Percentiles rank a stretch among this genome's conserved stretches.
Conservation (phyloP, 2,888 invertebrate species). For the Laothoe populi region DNA sequence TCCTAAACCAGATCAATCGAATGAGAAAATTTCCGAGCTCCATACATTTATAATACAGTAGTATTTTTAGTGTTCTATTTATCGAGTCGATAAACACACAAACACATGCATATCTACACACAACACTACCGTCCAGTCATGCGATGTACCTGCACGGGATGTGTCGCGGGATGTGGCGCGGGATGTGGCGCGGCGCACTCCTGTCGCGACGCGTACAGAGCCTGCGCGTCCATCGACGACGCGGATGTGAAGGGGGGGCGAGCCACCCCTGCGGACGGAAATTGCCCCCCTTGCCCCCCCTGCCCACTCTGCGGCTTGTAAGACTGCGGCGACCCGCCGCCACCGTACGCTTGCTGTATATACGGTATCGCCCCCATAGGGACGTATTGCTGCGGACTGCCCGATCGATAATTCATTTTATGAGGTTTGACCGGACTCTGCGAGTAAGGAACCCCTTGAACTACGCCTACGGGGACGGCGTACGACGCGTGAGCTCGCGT, state of each 20-base stretch:
- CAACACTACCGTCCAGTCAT: constrained; percentile 33
- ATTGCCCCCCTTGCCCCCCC: constrained; percentile 43
- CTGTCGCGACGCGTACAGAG: constrained; percentile 58
- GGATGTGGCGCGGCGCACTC: constrained; percentile 57
- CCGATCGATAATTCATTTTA: constrained; percentile 52
- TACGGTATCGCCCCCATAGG: constrained; percentile 58
- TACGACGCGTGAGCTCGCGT: constrained; percentile 65
- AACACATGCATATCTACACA: constrained; percentile 46
- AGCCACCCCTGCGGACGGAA: constrained; percentile 46
- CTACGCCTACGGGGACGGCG: constrained; percentile 64
- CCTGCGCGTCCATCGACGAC: constrained; percentile 53
- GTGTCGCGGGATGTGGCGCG: constrained; percentile 44
- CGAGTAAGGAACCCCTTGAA: constrained; percentile 55
- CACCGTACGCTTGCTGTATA: constrained; percentile 55
- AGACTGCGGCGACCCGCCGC: constrained; percentile 63
- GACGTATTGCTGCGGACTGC: constrained; percentile 55
- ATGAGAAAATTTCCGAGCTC: not conserved
- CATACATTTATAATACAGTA: not conserved
- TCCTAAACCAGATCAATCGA: constrained; percentile 17
- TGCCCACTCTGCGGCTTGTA: constrained; percentile 57
- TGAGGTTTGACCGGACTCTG: constrained; percentile 52
- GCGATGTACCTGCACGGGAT: constrained; percentile 56
- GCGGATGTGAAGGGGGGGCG: constrained; percentile 52
- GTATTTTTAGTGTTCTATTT: constrained; percentile 5
- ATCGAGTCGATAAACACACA: constrained; percentile 27